phyloP scores from a whole-genome alignment of 2,797 vertebrate genomes.

The Carapus acus region DNA sequence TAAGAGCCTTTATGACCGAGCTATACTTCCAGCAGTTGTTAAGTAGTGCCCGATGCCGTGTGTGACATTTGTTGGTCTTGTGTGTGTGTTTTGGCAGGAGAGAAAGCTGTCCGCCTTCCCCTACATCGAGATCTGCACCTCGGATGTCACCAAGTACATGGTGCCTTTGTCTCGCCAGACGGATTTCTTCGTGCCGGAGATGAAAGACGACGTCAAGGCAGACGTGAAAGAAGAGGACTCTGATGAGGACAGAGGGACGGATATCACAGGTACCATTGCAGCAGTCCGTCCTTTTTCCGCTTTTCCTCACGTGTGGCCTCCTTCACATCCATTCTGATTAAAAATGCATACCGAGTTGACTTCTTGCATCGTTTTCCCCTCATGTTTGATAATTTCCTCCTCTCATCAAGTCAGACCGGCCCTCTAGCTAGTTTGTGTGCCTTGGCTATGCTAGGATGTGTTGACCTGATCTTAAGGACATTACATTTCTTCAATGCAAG shows the following conservation, averaged over 20 bases:
- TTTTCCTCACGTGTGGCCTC: too few relatives aligned
- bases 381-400: too few relatives aligned
- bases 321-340: too few relatives aligned
- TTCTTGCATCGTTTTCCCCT: too few relatives aligned
- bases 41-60: not conserved
- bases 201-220: slow-evolving; percentile 72
- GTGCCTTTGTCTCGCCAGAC: slow-evolving; percentile 88
- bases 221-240: slow-evolving; percentile 76
- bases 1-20: not conserved
- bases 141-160: slow-evolving; percentile 86
- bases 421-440: too few relatives aligned
- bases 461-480: too few relatives aligned
- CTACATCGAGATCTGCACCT: slow-evolving; percentile 82
- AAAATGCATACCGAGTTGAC: too few relatives aligned
- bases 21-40: too few relatives aligned
- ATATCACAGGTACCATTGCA: slow-evolving; percentile 78
- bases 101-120: slow-evolving; percentile 89
- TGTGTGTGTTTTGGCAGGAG: slow-evolving; percentile 72
- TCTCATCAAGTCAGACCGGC: too few relatives aligned
- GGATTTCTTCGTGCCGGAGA: slow-evolving; percentile 93
- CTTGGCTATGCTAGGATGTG: too few relatives aligned
- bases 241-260: slow-evolving; percentile 73
- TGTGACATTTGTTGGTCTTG: slow-evolving; percentile 16
- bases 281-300: too few relatives aligned
- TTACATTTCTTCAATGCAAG: too few relatives aligned